These are phyloP conservation scores for Chorisops tibialis DNA, from an alignment of 2,888 invertebrate species.

Conservation along the genomic window DNA sequence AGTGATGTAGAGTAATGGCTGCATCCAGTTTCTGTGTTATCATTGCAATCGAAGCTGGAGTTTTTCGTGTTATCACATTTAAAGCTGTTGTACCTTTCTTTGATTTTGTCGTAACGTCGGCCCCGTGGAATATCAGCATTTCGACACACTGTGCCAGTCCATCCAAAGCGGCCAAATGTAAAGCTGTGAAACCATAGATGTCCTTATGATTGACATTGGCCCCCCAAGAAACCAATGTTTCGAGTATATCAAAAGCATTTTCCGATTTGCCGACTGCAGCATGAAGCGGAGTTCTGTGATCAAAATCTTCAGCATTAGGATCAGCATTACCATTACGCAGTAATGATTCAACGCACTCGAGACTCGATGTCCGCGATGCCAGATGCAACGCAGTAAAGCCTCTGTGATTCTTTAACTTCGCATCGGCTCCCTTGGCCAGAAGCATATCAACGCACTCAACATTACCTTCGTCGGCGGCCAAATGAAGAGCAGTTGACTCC, in stretches of 20 bases:
- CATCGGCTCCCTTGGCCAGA: constrained; percentile 71
- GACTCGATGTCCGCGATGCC: constrained; percentile 74
- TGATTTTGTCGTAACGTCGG: constrained; percentile 84
- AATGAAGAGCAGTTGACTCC: constrained; percentile 75
- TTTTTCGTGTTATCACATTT: constrained; percentile 81
- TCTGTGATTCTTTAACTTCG: constrained; percentile 69
- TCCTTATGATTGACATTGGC: constrained; percentile 81
- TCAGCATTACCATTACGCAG: constrained; percentile 72
- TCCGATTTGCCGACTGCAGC: constrained; percentile 82
- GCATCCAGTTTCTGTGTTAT: constrained; percentile 78
- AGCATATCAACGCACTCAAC: constrained; percentile 75
- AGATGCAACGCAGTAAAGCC: constrained; percentile 83
- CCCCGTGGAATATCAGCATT: constrained; percentile 77
- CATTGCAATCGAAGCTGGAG: constrained; percentile 79
- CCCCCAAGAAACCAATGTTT: constrained; percentile 73
- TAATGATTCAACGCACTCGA: constrained; percentile 76
- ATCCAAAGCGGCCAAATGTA: constrained; percentile 82
- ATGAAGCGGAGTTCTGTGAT: constrained; percentile 77
- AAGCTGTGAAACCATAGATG: constrained; percentile 79
- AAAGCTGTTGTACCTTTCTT: constrained; percentile 83
- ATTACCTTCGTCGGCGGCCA: constrained; percentile 86
- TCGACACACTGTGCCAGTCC: constrained; percentile 83
- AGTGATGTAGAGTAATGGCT: constrained; percentile 74
- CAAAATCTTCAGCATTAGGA: constrained; percentile 75
- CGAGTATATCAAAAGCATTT: constrained; percentile 75